A percentile compares a stretch with the other conserved stretches of the same genome.
These are phyloP conservation scores for Spheniscus mendiculus DNA, from an alignment of 2,113 vertebrate species.

Conservation along the genomic window DNA sequence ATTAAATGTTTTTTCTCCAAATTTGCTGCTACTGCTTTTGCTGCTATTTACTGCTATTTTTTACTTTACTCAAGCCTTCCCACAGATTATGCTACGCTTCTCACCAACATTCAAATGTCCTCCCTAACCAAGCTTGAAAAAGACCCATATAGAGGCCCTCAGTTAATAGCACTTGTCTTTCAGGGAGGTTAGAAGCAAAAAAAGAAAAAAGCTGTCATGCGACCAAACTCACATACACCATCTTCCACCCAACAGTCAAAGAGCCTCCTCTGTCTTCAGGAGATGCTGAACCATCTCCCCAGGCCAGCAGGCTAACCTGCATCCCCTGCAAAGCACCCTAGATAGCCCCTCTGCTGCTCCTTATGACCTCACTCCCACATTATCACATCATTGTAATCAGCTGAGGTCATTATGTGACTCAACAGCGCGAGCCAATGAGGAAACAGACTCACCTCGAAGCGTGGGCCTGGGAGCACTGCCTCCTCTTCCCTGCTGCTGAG, in stretches of 20 bases:
- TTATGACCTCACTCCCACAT: not conserved
- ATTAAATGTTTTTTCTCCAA: not conserved
- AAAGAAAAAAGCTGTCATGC: not conserved
- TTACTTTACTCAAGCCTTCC: not conserved
- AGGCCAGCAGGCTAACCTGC: accelerated
- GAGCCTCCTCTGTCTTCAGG: not conserved
- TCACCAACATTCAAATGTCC: not conserved
- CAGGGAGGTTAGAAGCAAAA: not conserved
- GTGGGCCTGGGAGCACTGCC: not conserved
- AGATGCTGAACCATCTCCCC: accelerated
- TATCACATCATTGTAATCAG: not conserved
- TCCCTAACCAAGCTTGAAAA: not conserved
- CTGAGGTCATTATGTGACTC: not conserved
- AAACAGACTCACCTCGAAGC: accelerated
- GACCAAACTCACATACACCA: accelerated
- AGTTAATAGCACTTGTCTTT: not conserved
- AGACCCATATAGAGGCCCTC: not conserved
- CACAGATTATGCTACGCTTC: not conserved
- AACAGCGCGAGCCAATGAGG: accelerated
- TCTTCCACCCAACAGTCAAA: not conserved
- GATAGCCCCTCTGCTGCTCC: accelerated
- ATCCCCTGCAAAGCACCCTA: accelerated
- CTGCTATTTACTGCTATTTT: not conserved
- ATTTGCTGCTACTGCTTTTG: not conserved
- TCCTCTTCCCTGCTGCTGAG: too few relatives aligned